A percentile compares a stretch with the other conserved stretches of the same genome.
Evolutionary conservation across 2,888 invertebrate species (phyloP).

Genomic region (Arctia plantaginis): DNA sequence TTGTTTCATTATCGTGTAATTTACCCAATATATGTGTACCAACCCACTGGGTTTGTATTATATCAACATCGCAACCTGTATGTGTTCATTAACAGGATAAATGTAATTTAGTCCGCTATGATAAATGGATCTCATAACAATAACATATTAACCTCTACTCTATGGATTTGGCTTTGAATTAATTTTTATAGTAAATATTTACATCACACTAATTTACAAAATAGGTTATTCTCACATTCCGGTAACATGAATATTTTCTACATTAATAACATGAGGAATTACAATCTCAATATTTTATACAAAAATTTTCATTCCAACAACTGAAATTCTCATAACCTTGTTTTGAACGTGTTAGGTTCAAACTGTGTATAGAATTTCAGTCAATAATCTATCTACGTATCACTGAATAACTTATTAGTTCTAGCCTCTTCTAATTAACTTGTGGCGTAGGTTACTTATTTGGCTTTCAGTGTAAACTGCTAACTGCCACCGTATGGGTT

Average conservation of each 20-base stretch:
- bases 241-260: conserved; percentile 46
- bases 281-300: conserved; percentile 34
- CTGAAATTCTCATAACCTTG: conserved; percentile 27
- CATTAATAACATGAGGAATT: conserved; percentile 31
- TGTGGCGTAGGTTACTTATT: not conserved
- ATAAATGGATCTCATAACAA: conserved; percentile 26
- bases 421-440: conserved; percentile 17
- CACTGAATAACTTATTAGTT: conserved; percentile 34
- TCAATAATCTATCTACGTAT: conserved; percentile 22
- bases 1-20: not conserved
- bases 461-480: not conserved
- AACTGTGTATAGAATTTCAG: conserved; percentile 29
- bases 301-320: conserved; percentile 32
- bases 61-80: not conserved
- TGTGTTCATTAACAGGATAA: not conserved
- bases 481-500: not conserved
- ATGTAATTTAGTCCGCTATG: conserved; percentile 6
- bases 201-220: conserved; percentile 52
- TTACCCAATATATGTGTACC: not conserved
- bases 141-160: conserved; percentile 37
- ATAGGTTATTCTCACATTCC: conserved; percentile 42
- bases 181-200: conserved; percentile 41
- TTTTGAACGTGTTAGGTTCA: not conserved
- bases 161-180: conserved; percentile 47
- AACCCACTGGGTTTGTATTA: not conserved